phyloP scores from a whole-genome alignment of 2,888 invertebrate species.

The Mongoloraphidia duomilia region DNA sequence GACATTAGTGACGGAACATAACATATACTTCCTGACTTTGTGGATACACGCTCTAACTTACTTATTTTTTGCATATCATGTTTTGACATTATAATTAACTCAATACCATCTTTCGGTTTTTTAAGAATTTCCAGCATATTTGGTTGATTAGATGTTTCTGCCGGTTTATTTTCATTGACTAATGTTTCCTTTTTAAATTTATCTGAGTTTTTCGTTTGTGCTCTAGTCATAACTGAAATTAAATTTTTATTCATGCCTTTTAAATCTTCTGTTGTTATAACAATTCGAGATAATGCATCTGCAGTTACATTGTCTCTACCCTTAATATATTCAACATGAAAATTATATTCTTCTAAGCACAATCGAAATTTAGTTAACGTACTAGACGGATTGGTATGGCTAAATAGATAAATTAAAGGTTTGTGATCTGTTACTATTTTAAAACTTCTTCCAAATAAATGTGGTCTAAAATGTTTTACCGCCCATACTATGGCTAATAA shows the following conservation, averaged over 20 bases:
- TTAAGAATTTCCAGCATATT: constrained; percentile 9
- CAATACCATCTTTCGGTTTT: constrained; percentile 6
- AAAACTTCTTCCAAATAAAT: not conserved
- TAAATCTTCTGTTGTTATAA: constrained; percentile 5
- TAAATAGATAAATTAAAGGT: not conserved
- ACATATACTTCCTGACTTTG: too few relatives aligned
- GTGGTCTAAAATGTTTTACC: not conserved
- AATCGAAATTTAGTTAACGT: constrained; percentile 17
- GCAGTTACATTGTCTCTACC: constrained; percentile 13
- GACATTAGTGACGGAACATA: too few relatives aligned
- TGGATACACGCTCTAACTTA: too few relatives aligned
- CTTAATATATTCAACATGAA: constrained; percentile 13
- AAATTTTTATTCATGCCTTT: constrained; percentile 7
- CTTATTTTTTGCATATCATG: not conserved
- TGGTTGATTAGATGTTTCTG: constrained; percentile 10
- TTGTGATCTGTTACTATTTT: not conserved
- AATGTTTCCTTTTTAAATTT: too few relatives aligned
- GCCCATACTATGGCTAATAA: not conserved
- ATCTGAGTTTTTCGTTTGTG: not conserved
- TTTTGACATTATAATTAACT: constrained; percentile 1
- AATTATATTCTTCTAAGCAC: constrained; percentile 16
- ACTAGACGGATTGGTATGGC: constrained; percentile 14
- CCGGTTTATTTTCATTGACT: not conserved
- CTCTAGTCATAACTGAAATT: constrained; percentile 7
- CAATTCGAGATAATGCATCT: constrained; percentile 8